Percentiles rank a stretch among this genome's conserved stretches.
Evolutionary conservation across 2,888 invertebrate genomes (phyloP).

Genomic region (Sinodicranocentrus sp.): DNA sequence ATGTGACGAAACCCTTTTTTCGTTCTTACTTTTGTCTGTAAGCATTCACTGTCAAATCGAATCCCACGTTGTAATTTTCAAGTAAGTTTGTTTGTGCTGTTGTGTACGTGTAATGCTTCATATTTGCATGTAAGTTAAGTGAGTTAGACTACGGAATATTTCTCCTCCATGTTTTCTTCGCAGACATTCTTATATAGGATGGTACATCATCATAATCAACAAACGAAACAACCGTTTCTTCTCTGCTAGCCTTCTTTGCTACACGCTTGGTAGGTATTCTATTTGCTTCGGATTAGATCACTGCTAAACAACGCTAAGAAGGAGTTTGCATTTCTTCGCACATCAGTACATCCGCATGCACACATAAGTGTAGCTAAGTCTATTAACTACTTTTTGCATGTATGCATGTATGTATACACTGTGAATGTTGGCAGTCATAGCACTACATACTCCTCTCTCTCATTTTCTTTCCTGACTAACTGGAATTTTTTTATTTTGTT

Average conservation of each 20-base stretch:
- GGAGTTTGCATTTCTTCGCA: constrained; percentile 58
- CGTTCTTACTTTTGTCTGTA: constrained; percentile 53
- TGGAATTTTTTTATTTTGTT: constrained; percentile 71
- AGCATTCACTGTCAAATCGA: constrained; percentile 40
- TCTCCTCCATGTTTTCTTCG: neutral
- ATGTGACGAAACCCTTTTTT: constrained; percentile 17
- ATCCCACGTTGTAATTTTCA: constrained; percentile 46
- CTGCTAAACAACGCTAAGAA: constrained; percentile 40
- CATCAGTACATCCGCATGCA: constrained; percentile 61
- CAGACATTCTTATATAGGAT: neutral
- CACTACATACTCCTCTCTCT: constrained; percentile 43
- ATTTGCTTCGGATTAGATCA: constrained; percentile 61
- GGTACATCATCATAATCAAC: constrained; percentile 22
- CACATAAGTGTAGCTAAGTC: constrained; percentile 63
- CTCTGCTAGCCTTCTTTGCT: constrained; percentile 29
- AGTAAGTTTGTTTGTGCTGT: constrained; percentile 17
- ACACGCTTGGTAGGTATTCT: constrained; percentile 26
- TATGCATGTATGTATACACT: constrained; percentile 9
- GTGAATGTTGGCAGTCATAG: constrained; percentile 49
- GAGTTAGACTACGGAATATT: neutral
- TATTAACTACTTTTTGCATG: constrained; percentile 55
- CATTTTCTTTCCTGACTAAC: constrained; percentile 68
- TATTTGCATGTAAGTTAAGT: constrained; percentile 28
- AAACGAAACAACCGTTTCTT: constrained; percentile 63
- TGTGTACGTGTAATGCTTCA: constrained; percentile 33